Conservation (phyloP, 30 jellyfish, hydroid and myxozoan species). For the Aurelia coerulea region DNA sequence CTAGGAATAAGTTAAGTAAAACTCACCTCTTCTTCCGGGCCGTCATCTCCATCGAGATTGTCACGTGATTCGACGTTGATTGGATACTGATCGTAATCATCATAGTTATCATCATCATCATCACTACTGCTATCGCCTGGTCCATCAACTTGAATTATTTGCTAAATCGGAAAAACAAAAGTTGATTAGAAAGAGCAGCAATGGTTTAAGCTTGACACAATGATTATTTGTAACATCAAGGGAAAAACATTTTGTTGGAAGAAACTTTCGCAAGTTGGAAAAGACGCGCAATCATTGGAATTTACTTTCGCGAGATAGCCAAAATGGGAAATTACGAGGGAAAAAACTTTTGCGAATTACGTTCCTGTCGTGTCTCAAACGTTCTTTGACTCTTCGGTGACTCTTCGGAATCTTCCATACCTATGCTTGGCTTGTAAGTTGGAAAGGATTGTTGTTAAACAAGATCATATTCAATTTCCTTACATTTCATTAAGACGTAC, state of each 20-base stretch:
- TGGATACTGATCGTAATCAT: constrained; percentile 87
- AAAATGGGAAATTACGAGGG: no score
- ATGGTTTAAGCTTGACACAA: no score
- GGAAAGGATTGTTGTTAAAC: neutral
- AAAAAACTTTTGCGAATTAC: no score
- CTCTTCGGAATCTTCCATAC: no score
- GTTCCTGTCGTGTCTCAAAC: no score
- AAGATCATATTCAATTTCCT: neutral
- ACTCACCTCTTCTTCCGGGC: constrained; percentile 63
- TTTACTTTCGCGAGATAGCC: no score
- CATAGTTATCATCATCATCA: constrained; percentile 87
- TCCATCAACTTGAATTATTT: constrained; percentile 94
- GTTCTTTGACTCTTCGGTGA: no score
- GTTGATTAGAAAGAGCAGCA: no score
- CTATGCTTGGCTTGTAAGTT: neutral
- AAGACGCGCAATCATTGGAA: neutral
- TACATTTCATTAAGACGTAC: neutral
- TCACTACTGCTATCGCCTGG: constrained; percentile 85
- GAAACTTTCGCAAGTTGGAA: neutral
- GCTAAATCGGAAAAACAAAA: constrained; percentile 3
- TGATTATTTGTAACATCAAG: no score
- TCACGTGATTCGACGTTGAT: constrained; percentile 60
- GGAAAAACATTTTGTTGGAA: neutral
- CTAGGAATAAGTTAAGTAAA: no score
- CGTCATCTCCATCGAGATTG: constrained; percentile 71